Evolutionary conservation across 2,888 invertebrate species (phyloP).

Genomic region (Heliconius hortense): DNA sequence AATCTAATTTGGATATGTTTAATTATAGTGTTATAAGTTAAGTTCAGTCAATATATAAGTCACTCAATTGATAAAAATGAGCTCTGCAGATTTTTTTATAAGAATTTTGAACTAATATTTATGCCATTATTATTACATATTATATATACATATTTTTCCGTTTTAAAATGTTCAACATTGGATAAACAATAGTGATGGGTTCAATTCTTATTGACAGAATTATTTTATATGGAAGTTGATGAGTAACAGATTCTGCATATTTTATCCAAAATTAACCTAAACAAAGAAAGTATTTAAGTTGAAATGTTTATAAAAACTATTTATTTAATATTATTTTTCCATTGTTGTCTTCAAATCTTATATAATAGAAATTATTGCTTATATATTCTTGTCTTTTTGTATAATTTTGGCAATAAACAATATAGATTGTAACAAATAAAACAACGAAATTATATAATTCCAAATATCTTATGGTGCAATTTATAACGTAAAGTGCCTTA

Average conservation of each 20-base stretch:
- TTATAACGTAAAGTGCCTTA: conserved; percentile 51
- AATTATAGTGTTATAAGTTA: neutral
- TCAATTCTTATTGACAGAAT: neutral
- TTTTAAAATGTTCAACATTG: neutral
- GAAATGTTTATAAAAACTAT: neutral
- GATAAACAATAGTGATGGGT: neutral
- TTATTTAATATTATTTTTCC: neutral
- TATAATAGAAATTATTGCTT: neutral
- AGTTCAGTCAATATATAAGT: neutral
- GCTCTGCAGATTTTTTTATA: too few species aligned
- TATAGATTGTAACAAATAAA: conserved; percentile 9
- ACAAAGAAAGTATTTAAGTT: too few species aligned
- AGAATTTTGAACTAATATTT: too few species aligned
- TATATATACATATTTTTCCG: too few species aligned
- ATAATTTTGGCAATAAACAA: neutral
- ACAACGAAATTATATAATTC: conserved; percentile 33
- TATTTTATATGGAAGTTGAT: neutral
- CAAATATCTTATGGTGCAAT: conserved; percentile 45
- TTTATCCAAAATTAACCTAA: too few species aligned
- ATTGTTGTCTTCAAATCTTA: neutral
- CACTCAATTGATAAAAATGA: too few species aligned
- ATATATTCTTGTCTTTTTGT: neutral
- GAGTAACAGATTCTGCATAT: neutral
- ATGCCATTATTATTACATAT: too few species aligned
- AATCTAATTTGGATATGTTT: neutral